phyloP scores from a whole-genome alignment of 1,140 invertebrate genomes.

The Calliphora vicina region DNA sequence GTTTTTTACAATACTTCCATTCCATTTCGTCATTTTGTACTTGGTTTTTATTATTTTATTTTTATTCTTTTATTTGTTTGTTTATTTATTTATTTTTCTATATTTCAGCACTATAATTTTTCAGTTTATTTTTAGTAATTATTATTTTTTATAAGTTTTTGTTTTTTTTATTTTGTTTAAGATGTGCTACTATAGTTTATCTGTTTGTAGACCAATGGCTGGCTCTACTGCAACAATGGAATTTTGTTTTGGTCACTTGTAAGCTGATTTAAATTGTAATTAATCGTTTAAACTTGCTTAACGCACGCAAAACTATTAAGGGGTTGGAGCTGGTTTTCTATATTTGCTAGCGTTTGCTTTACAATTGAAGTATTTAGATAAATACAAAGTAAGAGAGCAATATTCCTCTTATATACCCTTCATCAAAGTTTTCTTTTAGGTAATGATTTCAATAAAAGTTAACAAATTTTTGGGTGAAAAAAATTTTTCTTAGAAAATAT shows the following conservation, averaged over 20 bases:
- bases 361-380: background rate
- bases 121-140: background rate
- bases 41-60: background rate
- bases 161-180: no score
- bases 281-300: slow-evolving; percentile 24
- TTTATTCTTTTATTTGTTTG: background rate
- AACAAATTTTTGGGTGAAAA: no score
- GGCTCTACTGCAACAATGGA: background rate
- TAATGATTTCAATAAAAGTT: no score
- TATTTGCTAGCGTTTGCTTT: no score
- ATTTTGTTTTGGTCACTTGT: slow-evolving; percentile 13
- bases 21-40: background rate
- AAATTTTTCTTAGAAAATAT: no score
- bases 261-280: background rate
- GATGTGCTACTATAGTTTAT: no score
- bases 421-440: no score
- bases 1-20: background rate
- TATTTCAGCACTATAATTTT: background rate
- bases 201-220: background rate
- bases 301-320: slow-evolving; percentile 20
- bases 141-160: background rate
- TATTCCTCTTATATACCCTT: no score
- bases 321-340: background rate
- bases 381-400: no score
- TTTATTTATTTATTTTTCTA: background rate